Base-by-base conservation (phyloP, 23 tunicate genomes). In the Phallusia fumigata region DNA sequence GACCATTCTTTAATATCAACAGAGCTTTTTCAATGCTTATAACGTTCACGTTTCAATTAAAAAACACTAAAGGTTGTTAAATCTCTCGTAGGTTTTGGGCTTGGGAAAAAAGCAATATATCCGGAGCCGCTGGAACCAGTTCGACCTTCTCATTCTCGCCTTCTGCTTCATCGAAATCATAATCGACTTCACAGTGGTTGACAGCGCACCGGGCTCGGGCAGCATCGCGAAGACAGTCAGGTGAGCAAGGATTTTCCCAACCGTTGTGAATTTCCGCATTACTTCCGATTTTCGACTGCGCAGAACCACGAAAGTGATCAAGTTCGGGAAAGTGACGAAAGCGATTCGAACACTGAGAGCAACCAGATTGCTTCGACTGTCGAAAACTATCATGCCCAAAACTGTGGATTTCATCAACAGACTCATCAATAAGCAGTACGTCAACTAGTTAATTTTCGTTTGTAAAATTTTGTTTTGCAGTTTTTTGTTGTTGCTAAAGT, bases 231-330 rank as follows among this genome's bases (percentile, higher is more conserved):
- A 80, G 35, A 92, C 88, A 11, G 97, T 92, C 52, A 92, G 78
- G 97, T 88, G 64, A 82, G 76, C 74, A 0, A 16, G 13, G 13
- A 58, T 21, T 58, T 58, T 13, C 8, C 28, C 26, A 58, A 58
- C 69, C 69, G 69, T 58, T 22, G 28, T 58, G 26, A 21, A 13
- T 58, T 22, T 58, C 13, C 69, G 28, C 16, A 58, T 6, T 24
- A 58, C 47, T 40, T 40, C 10, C 47, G 10, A 3, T 40, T 40
- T 40, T 40, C 47, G 47, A 40, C 10, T 40, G 47, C 10, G 47
- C 85, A 88, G 91, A 74, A 91, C 96, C 18, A 86, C 96, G 16
- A 92, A 92, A 49, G 86, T 92, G 26, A 74, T 87, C 75, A 87
- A 79, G 81, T 79, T 83, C 35, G 86, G 91, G 21, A 76, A 50